Evolutionary conservation across 2,888 invertebrate genomes (phyloP), one percentile per base, ranked within the genome.

Genomic region (Archaeoteleia sp.): DNA sequence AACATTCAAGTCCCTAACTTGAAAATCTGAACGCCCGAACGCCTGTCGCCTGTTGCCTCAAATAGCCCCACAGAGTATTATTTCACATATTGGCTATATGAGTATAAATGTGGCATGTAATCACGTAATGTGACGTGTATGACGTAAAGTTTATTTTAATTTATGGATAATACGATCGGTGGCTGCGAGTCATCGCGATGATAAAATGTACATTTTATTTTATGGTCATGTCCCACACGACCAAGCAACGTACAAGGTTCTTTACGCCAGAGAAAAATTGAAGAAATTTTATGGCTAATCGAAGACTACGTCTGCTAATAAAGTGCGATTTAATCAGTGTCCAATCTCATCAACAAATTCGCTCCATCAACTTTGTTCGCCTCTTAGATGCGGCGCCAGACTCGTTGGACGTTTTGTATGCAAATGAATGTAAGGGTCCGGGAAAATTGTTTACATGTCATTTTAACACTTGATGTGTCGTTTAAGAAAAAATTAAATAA

Each of bases 1-100:
- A 79, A 77, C 77, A 75, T 48, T 57, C 62, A 66, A 61, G 70
- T 73, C 69, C 46, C 60, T 63, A 30, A 58, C 65, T 54, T 58
- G 60, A 65, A 61, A 67, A n/a, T n/a, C n/a, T n/a, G n/a, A n/a
- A n/a, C n/a, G n/a, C n/a, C n/a, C n/a, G n/a, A n/a, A n/a, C n/a
- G n/a, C n/a, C n/a, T n/a, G n/a, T n/a, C n/a, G 27, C 42, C 35
- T 40, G 39, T 27, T 34, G 15, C 32, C 42, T 42, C 12, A 43
- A 27, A 32, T 12, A 37, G 53, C 25, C 34, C 32, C 13, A 42
- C 34, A 20, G 34, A 20, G 29, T 35, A 15, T 30, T 42, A 25
- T 12, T 43, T 54, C 42, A 27, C 30, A 23, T 39, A 39, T 30
- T 30, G 27, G 29, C 27, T 51, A 29, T 10, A 57, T 40, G 6